These are phyloP conservation scores for Nasonia vitripennis DNA, from an alignment of 1,140 invertebrate genomes.

Conservation along the genomic window DNA sequence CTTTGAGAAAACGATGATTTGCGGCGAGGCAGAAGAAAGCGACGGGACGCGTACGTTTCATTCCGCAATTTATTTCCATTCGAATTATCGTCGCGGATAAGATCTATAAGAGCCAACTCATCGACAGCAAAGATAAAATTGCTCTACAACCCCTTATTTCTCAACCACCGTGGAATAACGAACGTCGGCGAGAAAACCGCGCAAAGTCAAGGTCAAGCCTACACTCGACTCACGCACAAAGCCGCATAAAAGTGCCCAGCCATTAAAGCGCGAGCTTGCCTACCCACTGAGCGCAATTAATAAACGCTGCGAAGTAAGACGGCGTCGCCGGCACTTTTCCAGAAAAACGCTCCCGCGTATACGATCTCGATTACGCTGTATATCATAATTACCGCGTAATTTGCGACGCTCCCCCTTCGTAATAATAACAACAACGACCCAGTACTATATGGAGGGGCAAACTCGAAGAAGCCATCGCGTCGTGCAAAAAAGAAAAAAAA, in stretches of 20 bases:
- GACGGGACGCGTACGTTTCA: no score
- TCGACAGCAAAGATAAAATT: background rate
- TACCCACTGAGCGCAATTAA: constrained; percentile 17
- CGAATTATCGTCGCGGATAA: no score
- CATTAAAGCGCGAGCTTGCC: background rate
- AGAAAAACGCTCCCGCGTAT: background rate
- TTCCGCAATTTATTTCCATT: no score
- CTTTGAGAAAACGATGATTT: background rate
- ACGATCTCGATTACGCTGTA: constrained; percentile 29
- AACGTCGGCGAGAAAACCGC: background rate
- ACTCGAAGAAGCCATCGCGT: background rate
- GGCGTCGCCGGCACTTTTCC: background rate
- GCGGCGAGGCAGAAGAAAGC: background rate
- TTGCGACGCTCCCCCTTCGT: background rate
- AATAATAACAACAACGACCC: constrained; percentile 23
- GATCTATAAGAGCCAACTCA: background rate
- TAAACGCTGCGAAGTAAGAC: constrained; percentile 12
- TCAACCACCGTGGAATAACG: background rate
- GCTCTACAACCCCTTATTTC: background rate
- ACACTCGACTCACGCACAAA: background rate
- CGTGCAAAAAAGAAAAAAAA: background rate
- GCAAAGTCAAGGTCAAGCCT: background rate
- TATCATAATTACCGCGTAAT: constrained; percentile 41
- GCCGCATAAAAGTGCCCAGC: background rate
- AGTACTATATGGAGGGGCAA: background rate